phyloP scores from a whole-genome alignment of 2,888 invertebrate genomes.

The Scaptomyza cyrtandrae region DNA sequence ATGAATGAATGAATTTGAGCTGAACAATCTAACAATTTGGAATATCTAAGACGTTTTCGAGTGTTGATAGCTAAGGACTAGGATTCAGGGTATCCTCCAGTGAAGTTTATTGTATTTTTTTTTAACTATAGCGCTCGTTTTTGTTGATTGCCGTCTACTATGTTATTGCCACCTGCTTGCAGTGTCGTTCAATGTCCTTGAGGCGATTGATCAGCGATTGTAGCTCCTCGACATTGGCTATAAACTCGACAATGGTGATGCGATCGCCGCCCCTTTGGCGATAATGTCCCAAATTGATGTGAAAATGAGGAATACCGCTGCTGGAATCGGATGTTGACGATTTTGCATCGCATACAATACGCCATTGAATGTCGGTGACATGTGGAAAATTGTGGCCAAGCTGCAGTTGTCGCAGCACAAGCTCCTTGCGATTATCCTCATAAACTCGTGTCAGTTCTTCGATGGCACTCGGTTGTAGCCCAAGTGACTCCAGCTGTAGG shows the following conservation, averaged over 20 bases:
- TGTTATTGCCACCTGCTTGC: conserved; percentile 68
- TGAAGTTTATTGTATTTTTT: neutral
- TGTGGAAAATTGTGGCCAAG: conserved; percentile 81
- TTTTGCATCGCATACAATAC: conserved; percentile 83
- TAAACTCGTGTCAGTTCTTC: conserved; percentile 81
- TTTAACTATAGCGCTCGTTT: neutral
- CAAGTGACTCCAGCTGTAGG: conserved; percentile 74
- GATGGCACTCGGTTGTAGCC: conserved; percentile 64
- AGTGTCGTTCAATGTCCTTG: conserved; percentile 84
- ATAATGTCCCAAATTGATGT: conserved; percentile 82
- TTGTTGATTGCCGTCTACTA: conserved; percentile 24
- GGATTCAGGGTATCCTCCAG: neutral
- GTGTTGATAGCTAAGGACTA: neutral
- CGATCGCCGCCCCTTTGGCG: conserved; percentile 81
- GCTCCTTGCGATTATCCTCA: conserved; percentile 81
- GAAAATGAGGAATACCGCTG: conserved; percentile 80
- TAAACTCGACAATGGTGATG: conserved; percentile 82
- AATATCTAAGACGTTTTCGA: neutral
- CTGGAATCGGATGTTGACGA: conserved; percentile 81
- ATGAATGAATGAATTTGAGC: too few relatives aligned
- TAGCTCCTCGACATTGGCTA: conserved; percentile 84
- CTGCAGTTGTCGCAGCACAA: conserved; percentile 80
- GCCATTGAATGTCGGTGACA: conserved; percentile 84
- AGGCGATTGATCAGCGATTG: conserved; percentile 83
- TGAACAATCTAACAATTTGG: neutral